These are phyloP conservation scores for Labeo rohita DNA, from an alignment of 2,113 vertebrate genomes.

Conservation along the genomic window DNA sequence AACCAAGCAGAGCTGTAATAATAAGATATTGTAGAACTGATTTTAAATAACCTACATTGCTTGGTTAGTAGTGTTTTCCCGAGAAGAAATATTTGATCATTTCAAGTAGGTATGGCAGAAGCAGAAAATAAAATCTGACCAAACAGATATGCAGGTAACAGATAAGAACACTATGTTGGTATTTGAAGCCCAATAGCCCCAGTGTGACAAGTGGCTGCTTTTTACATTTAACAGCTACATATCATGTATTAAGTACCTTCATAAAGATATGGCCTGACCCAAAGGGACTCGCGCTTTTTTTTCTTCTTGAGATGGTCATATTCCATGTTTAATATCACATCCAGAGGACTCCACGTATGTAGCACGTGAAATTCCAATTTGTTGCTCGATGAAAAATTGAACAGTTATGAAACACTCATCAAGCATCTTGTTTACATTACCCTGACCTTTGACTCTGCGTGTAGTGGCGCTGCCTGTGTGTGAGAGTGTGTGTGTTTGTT, in stretches of 20 bases:
- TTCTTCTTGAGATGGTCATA: constrained; percentile 60
- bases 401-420: constrained; percentile 77
- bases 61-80: neutral
- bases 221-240: neutral
- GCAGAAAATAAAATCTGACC: neutral
- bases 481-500: constrained; percentile 59
- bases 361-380: constrained; percentile 69
- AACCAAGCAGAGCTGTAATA: neutral
- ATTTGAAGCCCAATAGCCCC: neutral
- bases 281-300: neutral
- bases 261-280: constrained; percentile 35
- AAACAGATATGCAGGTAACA: neutral
- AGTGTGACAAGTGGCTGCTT: neutral
- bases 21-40: neutral
- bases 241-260: neutral
- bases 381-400: constrained; percentile 77
- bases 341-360: constrained; percentile 44
- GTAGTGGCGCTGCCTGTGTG: constrained; percentile 50
- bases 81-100: neutral
- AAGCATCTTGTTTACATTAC: constrained; percentile 73
- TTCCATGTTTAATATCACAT: constrained; percentile 77
- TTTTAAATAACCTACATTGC: neutral
- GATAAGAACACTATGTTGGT: neutral
- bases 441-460: constrained; percentile 67
- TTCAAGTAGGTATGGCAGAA: neutral